Conservation (phyloP, 2,797 vertebrate species). For the Hirundo rustica region DNA sequence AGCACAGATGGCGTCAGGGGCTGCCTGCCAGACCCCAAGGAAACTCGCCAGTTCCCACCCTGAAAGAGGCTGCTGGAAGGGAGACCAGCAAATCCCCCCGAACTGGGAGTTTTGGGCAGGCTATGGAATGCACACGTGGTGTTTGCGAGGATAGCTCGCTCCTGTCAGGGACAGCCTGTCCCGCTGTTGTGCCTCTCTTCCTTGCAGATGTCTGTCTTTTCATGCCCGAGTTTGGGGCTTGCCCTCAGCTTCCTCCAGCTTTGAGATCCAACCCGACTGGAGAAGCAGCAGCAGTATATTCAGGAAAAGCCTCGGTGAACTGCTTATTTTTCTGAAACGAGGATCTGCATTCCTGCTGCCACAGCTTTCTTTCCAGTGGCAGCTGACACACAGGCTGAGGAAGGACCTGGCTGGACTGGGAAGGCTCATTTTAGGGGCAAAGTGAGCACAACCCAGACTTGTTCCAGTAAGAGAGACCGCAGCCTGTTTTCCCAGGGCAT, state of each 20-base stretch:
- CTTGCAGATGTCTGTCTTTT: neutral
- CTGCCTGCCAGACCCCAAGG: neutral
- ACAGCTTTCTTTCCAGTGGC: neutral
- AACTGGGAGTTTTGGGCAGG: neutral
- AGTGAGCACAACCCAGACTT: neutral
- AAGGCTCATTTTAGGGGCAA: neutral
- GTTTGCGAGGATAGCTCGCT: neutral
- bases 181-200: neutral
- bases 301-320: neutral
- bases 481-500: neutral
- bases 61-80: neutral
- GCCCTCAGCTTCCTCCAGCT: neutral
- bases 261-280: neutral
- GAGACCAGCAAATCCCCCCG: neutral
- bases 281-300: neutral
- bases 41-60: neutral
- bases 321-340: neutral
- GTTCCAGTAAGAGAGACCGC: neutral
- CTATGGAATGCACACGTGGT: neutral
- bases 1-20: neutral
- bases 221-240: neutral
- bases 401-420: neutral
- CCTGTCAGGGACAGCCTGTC: accelerated
- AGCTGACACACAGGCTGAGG: accelerated
- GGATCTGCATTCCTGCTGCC: neutral